Evolutionary conservation across 2,797 vertebrate species (phyloP).

Genomic region (Pagetopsis macropterus): DNA sequence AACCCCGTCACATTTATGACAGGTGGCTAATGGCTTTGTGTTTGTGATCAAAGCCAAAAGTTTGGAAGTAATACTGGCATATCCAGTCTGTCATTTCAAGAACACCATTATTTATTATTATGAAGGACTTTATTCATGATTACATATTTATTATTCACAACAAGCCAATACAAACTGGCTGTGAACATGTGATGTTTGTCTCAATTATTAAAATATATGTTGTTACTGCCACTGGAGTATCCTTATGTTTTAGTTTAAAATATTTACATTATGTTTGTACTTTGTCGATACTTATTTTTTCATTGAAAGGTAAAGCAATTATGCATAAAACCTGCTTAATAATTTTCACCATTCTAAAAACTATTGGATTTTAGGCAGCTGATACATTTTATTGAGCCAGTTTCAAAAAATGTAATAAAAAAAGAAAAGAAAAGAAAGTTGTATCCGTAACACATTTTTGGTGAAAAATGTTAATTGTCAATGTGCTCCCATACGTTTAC

Average conservation of each 20-base stretch:
- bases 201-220: neutral
- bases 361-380: neutral
- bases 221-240: neutral
- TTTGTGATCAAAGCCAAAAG: neutral
- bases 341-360: neutral
- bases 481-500: neutral
- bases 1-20: neutral
- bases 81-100: neutral
- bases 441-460: neutral
- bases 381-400: neutral
- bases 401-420: neutral
- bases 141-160: neutral
- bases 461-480: neutral
- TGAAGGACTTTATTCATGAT: neutral
- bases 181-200: neutral
- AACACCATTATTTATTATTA: neutral
- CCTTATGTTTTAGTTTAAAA: neutral
- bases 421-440: neutral
- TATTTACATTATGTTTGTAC: neutral
- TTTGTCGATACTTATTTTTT: neutral
- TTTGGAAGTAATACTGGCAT: neutral
- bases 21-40: slow-evolving; percentile 1
- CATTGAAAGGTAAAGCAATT: neutral
- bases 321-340: neutral
- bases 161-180: neutral